phyloP scores from a whole-genome alignment of 2,797 vertebrate species.

The Pitangus sulphuratus region DNA sequence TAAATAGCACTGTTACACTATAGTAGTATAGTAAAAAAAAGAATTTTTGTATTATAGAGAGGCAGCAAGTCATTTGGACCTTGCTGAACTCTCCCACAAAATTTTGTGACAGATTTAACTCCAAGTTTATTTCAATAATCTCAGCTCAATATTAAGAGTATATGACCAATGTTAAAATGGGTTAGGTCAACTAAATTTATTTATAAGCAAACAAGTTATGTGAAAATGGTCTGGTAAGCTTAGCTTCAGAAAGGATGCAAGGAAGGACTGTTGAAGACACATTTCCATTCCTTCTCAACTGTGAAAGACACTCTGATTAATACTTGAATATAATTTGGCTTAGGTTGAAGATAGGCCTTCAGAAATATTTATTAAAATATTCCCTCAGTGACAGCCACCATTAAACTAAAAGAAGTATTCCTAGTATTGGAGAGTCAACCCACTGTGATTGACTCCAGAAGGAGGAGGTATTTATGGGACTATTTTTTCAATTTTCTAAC shows the following conservation, averaged over 20 bases:
- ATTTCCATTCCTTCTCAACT: background rate
- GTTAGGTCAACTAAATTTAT: background rate
- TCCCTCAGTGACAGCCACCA: background rate
- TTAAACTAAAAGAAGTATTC: background rate
- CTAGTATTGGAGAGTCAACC: background rate
- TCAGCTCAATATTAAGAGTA: background rate
- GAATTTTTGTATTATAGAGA: background rate
- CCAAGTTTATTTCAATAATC: background rate
- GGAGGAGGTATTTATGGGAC: background rate
- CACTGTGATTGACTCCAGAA: background rate
- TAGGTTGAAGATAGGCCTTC: background rate
- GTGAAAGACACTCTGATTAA: background rate
- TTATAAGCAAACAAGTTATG: background rate
- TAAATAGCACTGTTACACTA: background rate
- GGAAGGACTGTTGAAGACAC: background rate
- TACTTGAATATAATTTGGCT: background rate
- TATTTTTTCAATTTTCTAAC: background rate
- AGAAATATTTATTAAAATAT: background rate
- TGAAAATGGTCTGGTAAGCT: background rate
- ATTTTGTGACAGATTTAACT: background rate
- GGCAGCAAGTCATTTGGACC: background rate
- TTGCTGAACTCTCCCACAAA: background rate
- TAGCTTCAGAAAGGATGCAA: background rate
- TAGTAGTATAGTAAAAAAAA: background rate
- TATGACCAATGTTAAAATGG: background rate